These are phyloP conservation scores for Ciconia boyciana DNA, from an alignment of 2,113 vertebrate genomes.

Conservation along the genomic window DNA sequence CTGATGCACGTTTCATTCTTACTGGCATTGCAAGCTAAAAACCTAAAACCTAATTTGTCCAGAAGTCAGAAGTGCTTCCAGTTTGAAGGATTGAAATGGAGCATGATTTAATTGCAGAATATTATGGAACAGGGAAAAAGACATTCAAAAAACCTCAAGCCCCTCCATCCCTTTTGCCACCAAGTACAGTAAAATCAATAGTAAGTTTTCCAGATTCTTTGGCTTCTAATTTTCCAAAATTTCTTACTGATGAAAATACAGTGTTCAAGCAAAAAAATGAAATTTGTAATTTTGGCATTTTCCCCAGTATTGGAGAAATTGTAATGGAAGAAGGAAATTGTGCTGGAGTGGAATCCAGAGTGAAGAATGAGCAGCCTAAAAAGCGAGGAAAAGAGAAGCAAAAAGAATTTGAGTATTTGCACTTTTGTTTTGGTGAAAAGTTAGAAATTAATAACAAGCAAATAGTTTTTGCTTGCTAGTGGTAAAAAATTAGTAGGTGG, in stretches of 20 bases:
- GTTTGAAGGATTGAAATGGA: background rate
- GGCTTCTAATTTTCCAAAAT: background rate
- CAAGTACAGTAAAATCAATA: background rate
- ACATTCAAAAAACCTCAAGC: accelerated
- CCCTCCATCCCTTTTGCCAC: background rate
- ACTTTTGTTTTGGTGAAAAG: background rate
- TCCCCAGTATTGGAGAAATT: background rate
- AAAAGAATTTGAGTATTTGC: background rate
- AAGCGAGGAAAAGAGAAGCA: background rate
- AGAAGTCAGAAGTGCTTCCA: background rate
- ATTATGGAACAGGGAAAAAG: background rate
- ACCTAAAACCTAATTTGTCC: background rate
- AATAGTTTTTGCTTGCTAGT: background rate
- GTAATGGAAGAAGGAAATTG: background rate
- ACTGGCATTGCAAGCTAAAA: background rate
- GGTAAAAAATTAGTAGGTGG: background rate
- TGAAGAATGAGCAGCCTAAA: background rate
- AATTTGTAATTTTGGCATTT: background rate
- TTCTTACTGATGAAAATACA: background rate
- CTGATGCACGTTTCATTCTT: background rate
- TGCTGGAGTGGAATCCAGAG: background rate
- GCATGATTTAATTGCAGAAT: background rate
- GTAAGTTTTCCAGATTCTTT: background rate
- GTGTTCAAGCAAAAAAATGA: background rate
- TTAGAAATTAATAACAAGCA: background rate